Conservation (phyloP, 2,113 vertebrate species). For the Delphinus delphis region DNA sequence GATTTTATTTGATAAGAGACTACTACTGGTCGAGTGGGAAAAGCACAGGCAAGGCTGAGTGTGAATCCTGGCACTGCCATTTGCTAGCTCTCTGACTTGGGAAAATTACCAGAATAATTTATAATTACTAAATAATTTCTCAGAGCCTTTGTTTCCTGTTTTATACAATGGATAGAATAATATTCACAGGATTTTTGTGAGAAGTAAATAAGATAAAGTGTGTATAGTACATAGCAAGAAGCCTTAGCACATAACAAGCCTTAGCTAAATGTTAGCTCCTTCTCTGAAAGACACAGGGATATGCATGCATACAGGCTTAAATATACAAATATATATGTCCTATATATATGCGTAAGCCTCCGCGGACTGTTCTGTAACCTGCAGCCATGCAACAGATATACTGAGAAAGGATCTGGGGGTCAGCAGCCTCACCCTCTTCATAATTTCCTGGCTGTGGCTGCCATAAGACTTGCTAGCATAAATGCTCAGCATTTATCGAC, state of each 20-base stretch:
- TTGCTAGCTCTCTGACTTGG: background rate
- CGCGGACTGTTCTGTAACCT: background rate
- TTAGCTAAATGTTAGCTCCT: background rate
- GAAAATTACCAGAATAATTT: background rate
- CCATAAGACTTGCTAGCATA: background rate
- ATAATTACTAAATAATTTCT: background rate
- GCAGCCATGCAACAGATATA: background rate
- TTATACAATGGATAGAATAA: constrained; percentile 16
- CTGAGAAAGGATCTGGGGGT: background rate
- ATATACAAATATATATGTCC: background rate
- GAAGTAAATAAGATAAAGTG: background rate
- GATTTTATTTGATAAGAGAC: background rate
- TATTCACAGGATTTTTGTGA: background rate
- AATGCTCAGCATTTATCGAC: background rate
- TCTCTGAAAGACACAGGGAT: background rate
- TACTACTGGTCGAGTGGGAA: background rate
- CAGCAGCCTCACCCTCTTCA: background rate
- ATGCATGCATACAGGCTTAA: background rate
- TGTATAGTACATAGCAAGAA: background rate
- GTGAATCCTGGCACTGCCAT: background rate
- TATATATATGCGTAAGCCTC: background rate
- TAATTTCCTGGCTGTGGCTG: background rate
- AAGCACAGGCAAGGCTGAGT: background rate
- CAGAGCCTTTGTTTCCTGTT: background rate
- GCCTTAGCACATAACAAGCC: background rate